A percentile compares a stretch with the other conserved stretches of the same genome.
These are phyloP conservation scores for Oryzias celebensis DNA, from an alignment of 2,113 vertebrate genomes.

Conservation along the genomic window DNA sequence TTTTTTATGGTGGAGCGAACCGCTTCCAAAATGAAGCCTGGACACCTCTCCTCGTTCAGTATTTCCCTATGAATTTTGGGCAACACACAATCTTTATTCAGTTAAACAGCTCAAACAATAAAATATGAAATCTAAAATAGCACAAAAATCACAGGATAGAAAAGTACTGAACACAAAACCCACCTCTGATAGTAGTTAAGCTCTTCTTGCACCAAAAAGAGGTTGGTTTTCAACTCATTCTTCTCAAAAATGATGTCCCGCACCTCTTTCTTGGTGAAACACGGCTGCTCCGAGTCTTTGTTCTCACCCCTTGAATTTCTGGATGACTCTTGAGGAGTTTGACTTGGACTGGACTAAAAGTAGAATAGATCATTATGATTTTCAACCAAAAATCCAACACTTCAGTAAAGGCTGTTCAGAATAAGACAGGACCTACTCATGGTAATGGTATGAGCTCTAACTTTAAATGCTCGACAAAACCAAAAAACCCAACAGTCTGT, in stretches of 20 bases:
- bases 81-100: neutral
- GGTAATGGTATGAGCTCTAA: too few species aligned
- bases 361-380: neutral
- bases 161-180: slow-evolving; percentile 7
- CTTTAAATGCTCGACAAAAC: too few species aligned
- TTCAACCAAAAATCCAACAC: neutral
- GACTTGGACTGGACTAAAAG: slow-evolving; percentile 51
- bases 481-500: too few species aligned
- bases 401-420: too few species aligned
- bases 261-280: slow-evolving; percentile 90
- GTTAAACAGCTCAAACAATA: too few species aligned
- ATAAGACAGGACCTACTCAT: too few species aligned
- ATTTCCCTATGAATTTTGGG: slow-evolving; percentile 81
- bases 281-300: slow-evolving; percentile 73
- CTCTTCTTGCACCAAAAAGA: slow-evolving; percentile 95
- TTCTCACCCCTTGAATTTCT: slow-evolving; percentile 59
- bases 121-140: too few species aligned
- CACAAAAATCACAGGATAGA: too few species aligned
- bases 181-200: slow-evolving; percentile 92
- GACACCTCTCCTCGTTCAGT: slow-evolving; percentile 85
- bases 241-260: slow-evolving; percentile 91
- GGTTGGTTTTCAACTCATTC: slow-evolving; percentile 93
- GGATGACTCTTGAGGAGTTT: slow-evolving; percentile 19
- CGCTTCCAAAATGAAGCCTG: slow-evolving; percentile 85
- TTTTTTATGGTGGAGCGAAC: slow-evolving; percentile 86